Conservation (phyloP, 2,113 vertebrate genomes). For the Sialia sialis region DNA sequence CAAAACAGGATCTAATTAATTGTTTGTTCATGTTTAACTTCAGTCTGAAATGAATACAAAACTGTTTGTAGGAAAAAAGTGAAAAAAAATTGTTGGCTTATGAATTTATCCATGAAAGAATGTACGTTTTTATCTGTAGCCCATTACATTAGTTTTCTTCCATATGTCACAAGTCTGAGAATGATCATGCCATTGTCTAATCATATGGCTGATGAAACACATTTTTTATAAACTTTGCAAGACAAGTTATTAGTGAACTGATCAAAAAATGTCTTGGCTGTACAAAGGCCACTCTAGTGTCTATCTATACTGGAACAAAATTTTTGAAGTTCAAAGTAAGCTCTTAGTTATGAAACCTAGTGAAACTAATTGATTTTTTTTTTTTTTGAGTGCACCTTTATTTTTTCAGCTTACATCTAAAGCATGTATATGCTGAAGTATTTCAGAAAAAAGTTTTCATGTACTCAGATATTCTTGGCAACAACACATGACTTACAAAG, state of each 20-base stretch:
- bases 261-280: neutral
- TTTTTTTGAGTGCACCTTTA: neutral
- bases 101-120: neutral
- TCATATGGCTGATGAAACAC: neutral
- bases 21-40: neutral
- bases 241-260: neutral
- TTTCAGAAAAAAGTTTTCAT: neutral
- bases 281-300: neutral
- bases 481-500: fast-evolving
- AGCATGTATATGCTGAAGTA: neutral
- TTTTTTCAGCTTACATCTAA: neutral
- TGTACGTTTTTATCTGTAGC: neutral
- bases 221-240: neutral
- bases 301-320: neutral
- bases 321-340: neutral
- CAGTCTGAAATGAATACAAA: neutral
- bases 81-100: neutral
- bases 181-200: neutral
- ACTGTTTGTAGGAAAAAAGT: neutral
- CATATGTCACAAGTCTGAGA: neutral
- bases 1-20: neutral
- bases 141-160: neutral
- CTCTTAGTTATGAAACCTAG: neutral
- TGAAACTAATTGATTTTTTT: neutral
- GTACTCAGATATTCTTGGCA: neutral